Base-by-base conservation (phyloP, 2,113 vertebrate genomes). In the Neopipo cinnamomea region DNA sequence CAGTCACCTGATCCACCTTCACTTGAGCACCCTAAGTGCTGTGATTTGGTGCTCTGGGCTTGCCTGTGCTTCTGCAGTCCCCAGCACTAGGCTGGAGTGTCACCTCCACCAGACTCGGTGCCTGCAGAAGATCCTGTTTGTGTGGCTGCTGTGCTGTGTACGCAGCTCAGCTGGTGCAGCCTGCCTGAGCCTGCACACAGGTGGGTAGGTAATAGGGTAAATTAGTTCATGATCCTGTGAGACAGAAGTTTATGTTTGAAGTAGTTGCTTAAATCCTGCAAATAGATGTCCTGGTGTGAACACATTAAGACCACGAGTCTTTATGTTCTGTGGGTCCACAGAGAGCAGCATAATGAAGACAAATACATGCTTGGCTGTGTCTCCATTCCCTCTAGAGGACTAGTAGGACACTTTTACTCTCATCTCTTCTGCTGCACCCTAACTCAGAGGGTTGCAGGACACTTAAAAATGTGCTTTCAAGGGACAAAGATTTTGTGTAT, bases 21-120 rank as follows among this genome's bases (percentile, higher is more conserved):
- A 18, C 3, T 0, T 1, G 62, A 39, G 63, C 65, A 23, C 9
- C 1, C 1, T 2, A 2, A 7, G 35, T 46, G 74, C 77, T 3
- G 2, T 10, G 53, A 1, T 7, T 3, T 19, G 50, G 55, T 31
- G 77, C 59, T 46, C 39, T 20, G 73, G 62, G 35, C 1, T 0
- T 50, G 72, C 35, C 49, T 42, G 71, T 46, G 78, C 56, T 27
- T 28, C 85, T n/a, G 62, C 72, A 59, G 70, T 2, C 41, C 35
- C 24, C 42, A 31, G 88, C 8, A 0, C 13, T 10, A 4, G 72
- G 25, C 17, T 13, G 11, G 4, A 3, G 24, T 1, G 33, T 37
- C 55, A 19, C 52, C 61, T 39, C 42, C 25, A 11, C 1, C 37
- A 5, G 17, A 12, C 12, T 24, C 0, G 0, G 12, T 19, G 53